Percentiles rank a stretch among this genome's conserved stretches.
These are phyloP conservation scores for Philopedon plagiatum DNA, from an alignment of 2,888 invertebrate genomes.

Conservation along the genomic window DNA sequence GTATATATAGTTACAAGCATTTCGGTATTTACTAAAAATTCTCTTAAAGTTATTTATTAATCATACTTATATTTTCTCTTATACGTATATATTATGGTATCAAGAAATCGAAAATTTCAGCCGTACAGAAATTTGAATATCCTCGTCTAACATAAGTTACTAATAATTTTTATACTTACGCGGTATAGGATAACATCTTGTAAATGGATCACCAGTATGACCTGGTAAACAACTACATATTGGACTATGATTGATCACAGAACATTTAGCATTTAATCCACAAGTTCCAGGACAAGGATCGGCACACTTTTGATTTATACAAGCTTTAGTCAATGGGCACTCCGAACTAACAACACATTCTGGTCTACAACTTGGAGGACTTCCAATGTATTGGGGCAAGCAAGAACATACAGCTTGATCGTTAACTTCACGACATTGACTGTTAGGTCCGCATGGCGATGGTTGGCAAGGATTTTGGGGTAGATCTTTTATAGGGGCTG, in stretches of 20 bases:
- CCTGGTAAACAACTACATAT: slow-evolving; percentile 75
- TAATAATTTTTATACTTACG: slow-evolving; percentile 59
- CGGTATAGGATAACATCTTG: slow-evolving; percentile 75
- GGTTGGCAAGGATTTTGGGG: slow-evolving; percentile 77
- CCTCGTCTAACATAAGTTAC: not conserved
- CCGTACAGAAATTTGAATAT: no score
- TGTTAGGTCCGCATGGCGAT: slow-evolving; percentile 84
- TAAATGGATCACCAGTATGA: slow-evolving; percentile 82
- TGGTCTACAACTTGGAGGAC: slow-evolving; percentile 81
- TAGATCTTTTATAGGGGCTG: slow-evolving; percentile 58
- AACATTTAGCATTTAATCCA: slow-evolving; percentile 70
- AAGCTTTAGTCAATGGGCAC: slow-evolving; percentile 72
- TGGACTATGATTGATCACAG: slow-evolving; percentile 78
- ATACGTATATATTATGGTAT: no score
- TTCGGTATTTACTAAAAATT: no score
- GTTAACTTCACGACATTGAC: slow-evolving; percentile 73
- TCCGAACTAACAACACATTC: slow-evolving; percentile 82
- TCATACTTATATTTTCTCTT: no score
- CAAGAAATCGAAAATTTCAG: no score
- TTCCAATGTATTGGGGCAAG: slow-evolving; percentile 77
- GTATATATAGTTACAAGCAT: no score
- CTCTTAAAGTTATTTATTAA: no score
- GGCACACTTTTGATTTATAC: slow-evolving; percentile 65
- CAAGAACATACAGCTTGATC: slow-evolving; percentile 83
- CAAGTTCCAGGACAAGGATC: slow-evolving; percentile 72